A percentile compares a stretch with the other conserved stretches of the same genome.
Conservation (phyloP, 2,888 invertebrate species). For the Leptarthrus brevirostris region DNA sequence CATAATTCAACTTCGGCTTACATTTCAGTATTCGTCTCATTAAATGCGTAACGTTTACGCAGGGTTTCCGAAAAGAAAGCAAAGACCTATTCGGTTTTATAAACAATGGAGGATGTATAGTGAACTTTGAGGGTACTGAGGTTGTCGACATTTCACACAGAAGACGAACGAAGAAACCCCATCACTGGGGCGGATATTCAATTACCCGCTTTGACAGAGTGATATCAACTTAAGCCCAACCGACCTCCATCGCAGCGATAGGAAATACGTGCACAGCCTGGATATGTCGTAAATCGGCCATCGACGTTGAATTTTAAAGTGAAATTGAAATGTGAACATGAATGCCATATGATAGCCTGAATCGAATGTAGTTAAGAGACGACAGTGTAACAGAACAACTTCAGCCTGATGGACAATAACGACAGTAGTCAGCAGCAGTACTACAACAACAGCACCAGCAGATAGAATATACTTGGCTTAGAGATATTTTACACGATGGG, state of each 20-base stretch:
- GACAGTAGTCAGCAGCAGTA: not conserved
- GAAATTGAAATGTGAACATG: conserved; percentile 38
- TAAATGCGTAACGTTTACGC: conserved; percentile 22
- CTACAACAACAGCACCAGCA: not conserved
- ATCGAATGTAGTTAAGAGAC: conserved; percentile 39
- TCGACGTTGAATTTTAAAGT: conserved; percentile 39
- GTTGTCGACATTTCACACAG: conserved; percentile 6
- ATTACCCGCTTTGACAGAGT: conserved; percentile 37
- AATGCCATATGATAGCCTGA: conserved; percentile 30
- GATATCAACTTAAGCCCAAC: conserved; percentile 24
- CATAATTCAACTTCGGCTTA: conserved; percentile 6
- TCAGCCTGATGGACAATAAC: not conserved
- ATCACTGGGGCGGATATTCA: conserved; percentile 33
- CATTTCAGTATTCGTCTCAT: conserved; percentile 3
- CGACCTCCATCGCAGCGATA: not conserved
- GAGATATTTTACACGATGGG: conserved; percentile 21
- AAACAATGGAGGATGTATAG: not conserved
- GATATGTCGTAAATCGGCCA: conserved; percentile 36
- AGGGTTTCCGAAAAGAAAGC: conserved; percentile 17
- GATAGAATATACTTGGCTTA: not conserved
- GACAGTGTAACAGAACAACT: conserved; percentile 28
- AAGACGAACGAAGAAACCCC: too few relatives aligned
- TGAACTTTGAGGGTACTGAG: not conserved
- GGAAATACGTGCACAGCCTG: conserved; percentile 24
- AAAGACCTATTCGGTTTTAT: not conserved